These are phyloP conservation scores for Erythrocercus mccallii DNA, from an alignment of 2,113 vertebrate species.

Conservation along the genomic window DNA sequence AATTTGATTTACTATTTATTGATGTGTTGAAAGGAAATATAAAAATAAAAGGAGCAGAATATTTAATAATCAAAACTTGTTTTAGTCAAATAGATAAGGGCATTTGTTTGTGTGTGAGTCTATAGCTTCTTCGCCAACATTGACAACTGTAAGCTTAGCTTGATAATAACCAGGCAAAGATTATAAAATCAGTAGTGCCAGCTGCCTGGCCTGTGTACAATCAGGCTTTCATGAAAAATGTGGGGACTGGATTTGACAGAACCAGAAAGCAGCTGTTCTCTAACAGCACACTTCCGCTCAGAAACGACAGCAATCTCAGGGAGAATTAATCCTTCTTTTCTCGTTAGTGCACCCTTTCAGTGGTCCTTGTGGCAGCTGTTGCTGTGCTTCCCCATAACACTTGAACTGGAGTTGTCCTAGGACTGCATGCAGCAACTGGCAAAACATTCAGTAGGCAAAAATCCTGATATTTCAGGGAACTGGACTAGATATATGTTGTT, in stretches of 20 bases:
- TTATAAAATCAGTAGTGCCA: conserved; percentile 27
- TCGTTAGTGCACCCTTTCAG: background rate
- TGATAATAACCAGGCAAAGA: background rate
- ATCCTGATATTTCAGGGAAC: background rate
- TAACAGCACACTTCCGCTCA: background rate
- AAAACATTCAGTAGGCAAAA: background rate
- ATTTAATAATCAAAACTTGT: background rate
- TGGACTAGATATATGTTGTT: background rate
- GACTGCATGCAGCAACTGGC: background rate
- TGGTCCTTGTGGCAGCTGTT: background rate
- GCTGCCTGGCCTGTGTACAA: conserved; percentile 17
- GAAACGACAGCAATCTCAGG: background rate
- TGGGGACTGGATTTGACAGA: background rate
- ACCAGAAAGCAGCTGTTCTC: conserved; percentile 31
- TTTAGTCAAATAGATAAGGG: background rate
- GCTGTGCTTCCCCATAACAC: background rate
- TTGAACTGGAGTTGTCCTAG: background rate
- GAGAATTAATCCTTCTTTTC: conserved; percentile 6
- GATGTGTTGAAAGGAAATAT: background rate
- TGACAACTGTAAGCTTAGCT: conserved; percentile 13
- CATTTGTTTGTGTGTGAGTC: background rate
- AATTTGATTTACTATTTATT: background rate
- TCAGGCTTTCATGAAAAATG: conserved; percentile 42
- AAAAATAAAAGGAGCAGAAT: background rate
- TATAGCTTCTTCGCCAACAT: background rate